Evolutionary conservation across 2,797 vertebrate species (phyloP).

Genomic region (Choloepus didactylus): DNA sequence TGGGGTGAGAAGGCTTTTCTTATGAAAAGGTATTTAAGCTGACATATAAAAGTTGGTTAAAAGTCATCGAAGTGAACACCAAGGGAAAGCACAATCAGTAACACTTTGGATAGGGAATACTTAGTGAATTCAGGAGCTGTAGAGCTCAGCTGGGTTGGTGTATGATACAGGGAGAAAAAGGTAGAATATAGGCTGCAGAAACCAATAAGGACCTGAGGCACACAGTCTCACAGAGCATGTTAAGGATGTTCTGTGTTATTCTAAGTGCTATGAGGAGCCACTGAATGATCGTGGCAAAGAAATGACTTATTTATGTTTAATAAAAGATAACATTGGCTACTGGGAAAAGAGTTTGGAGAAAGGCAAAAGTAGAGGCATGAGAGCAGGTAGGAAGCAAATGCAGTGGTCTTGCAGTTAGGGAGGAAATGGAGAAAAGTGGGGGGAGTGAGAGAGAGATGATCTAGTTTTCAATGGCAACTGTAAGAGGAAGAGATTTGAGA

Average conservation of each 20-base stretch:
- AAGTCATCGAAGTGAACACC: neutral
- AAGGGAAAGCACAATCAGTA: neutral
- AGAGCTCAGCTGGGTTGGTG: neutral
- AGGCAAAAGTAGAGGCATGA: neutral
- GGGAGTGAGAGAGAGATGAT: neutral
- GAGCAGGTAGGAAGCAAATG: neutral
- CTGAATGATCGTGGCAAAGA: neutral
- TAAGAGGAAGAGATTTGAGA: neutral
- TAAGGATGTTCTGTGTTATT: neutral
- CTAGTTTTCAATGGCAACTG: neutral
- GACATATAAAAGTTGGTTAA: neutral
- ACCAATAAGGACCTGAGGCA: neutral
- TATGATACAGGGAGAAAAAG: neutral
- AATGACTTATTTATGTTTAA: neutral
- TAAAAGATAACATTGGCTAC: neutral
- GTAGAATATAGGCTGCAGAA: neutral
- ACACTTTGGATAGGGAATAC: neutral
- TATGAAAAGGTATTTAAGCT: neutral
- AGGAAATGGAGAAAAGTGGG: neutral
- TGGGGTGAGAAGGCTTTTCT: neutral
- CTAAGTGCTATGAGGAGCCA: neutral
- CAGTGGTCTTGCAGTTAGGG: neutral
- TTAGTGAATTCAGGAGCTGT: neutral
- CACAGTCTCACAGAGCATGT: neutral
- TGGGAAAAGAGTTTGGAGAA: neutral